Evolutionary conservation across 2,888 invertebrate species (phyloP).

Genomic region (Lobophora halterata): DNA sequence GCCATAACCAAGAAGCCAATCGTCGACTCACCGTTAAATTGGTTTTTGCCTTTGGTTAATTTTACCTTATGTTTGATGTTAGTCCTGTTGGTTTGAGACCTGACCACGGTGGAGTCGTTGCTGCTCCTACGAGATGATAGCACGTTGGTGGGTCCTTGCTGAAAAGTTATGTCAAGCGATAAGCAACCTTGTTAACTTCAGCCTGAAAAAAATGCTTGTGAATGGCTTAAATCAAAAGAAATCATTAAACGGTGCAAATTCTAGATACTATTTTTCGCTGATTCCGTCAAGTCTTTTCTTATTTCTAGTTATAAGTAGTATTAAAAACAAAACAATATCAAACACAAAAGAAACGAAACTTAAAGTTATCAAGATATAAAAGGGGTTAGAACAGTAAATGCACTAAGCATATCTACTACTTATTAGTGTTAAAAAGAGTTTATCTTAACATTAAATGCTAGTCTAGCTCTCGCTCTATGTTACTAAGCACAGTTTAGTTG

Average conservation of each 20-base stretch:
- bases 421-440: slow-evolving; percentile 14
- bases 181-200: too few species aligned
- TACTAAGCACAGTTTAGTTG: slow-evolving; percentile 19
- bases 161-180: too few species aligned
- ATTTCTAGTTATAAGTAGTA: background rate
- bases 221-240: too few species aligned
- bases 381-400: slow-evolving; percentile 12
- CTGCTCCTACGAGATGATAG: slow-evolving; percentile 91
- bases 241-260: too few species aligned
- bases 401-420: slow-evolving; percentile 9
- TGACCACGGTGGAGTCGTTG: slow-evolving; percentile 87
- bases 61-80: slow-evolving; percentile 77
- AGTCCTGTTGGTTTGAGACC: slow-evolving; percentile 70
- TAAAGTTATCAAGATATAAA: slow-evolving; percentile 2
- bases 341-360: slow-evolving; percentile 16
- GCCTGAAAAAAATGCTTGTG: too few species aligned
- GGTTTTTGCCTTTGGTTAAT: too few species aligned
- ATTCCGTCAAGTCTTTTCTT: background rate
- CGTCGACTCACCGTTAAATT: too few species aligned
- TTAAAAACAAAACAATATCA: slow-evolving; percentile 9
- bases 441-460: slow-evolving; percentile 10
- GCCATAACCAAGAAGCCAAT: too few species aligned
- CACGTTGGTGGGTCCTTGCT: slow-evolving; percentile 86
- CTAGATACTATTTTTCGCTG: too few species aligned
- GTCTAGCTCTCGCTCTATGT: slow-evolving; percentile 18